Conservation (phyloP, 2,888 invertebrate species). For the Nomada fucata region DNA sequence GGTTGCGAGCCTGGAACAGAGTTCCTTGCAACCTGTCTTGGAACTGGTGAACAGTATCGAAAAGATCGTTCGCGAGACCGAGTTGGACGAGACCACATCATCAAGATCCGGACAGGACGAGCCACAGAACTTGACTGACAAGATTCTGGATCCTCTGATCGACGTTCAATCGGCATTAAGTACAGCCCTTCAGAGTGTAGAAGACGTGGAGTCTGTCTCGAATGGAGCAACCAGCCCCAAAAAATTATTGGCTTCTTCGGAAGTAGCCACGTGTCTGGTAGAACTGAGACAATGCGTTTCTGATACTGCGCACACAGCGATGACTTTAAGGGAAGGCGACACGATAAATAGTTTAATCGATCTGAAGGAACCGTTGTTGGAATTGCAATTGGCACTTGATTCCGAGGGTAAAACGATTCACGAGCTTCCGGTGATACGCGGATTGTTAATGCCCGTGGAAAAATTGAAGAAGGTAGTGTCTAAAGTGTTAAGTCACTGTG, state of each 20-base stretch:
- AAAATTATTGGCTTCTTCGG: constrained; percentile 55
- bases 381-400: constrained; percentile 73
- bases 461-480: constrained; percentile 88
- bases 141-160: constrained; percentile 78
- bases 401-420: constrained; percentile 81
- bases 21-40: constrained; percentile 42
- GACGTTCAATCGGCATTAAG: constrained; percentile 79
- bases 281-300: constrained; percentile 79
- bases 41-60: constrained; percentile 39
- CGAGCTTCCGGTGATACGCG: constrained; percentile 86
- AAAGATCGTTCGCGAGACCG: constrained; percentile 24
- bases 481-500: constrained; percentile 88
- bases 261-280: constrained; percentile 72
- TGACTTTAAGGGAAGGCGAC: constrained; percentile 76
- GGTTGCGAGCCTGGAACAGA: constrained; percentile 15
- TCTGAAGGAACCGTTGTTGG: constrained; percentile 76
- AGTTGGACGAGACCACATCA: constrained; percentile 26
- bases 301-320: constrained; percentile 77
- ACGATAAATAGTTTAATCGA: constrained; percentile 76
- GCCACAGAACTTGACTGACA: constrained; percentile 73
- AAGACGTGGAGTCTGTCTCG: constrained; percentile 67
- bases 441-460: constrained; percentile 86
- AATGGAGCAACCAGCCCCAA: constrained; percentile 55
- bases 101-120: constrained; percentile 54
- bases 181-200: constrained; percentile 73